These are phyloP conservation scores for Podiceps cristatus DNA, from an alignment of 2,113 vertebrate species.

Conservation along the genomic window DNA sequence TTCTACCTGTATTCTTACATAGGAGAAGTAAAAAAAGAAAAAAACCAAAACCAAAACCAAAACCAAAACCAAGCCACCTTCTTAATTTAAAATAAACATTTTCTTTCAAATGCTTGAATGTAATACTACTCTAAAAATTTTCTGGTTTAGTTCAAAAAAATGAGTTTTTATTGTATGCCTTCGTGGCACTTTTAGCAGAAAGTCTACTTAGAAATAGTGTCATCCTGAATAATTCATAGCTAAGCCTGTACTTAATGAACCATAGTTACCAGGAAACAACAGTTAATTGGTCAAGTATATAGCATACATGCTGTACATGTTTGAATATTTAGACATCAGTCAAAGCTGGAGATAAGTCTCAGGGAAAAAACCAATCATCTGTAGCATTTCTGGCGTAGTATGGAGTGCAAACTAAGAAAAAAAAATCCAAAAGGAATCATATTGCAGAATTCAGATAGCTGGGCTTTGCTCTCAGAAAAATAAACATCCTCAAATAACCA, in stretches of 20 bases:
- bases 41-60: not conserved
- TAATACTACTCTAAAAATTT: not conserved
- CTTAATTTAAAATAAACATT: not conserved
- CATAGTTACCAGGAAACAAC: not conserved
- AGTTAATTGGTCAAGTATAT: not conserved
- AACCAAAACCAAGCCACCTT: too few species aligned
- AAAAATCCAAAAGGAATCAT: not conserved
- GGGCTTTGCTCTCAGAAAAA: not conserved
- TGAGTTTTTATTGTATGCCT: not conserved
- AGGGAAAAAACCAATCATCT: not conserved
- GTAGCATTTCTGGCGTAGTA: not conserved
- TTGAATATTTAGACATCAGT: not conserved
- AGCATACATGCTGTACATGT: not conserved
- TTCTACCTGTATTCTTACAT: not conserved
- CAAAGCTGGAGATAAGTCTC: not conserved
- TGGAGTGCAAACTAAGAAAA: not conserved
- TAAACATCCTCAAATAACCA: not conserved
- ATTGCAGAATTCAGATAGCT: not conserved
- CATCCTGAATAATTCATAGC: not conserved
- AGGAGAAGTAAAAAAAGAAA: not conserved
- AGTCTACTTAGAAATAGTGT: not conserved
- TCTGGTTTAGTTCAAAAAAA: not conserved
- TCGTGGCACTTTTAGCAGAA: not conserved
- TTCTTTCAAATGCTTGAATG: not conserved
- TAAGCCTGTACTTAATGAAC: not conserved